These are phyloP conservation scores for Morphnarchus princeps DNA, from an alignment of 2,113 vertebrate species.

Conservation along the genomic window DNA sequence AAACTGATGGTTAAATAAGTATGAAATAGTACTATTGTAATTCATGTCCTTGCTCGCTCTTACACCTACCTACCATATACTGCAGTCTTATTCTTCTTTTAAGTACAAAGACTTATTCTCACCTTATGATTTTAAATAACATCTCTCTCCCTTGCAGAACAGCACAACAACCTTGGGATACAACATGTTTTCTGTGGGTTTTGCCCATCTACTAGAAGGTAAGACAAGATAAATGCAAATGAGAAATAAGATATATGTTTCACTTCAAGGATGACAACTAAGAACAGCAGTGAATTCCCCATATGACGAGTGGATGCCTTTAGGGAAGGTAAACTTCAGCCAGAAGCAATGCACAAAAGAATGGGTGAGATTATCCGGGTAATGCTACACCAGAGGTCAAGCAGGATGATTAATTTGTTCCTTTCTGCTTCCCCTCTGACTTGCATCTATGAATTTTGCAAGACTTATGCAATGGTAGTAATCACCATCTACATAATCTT, in stretches of 20 bases:
- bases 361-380: neutral
- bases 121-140: neutral
- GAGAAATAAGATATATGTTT: neutral
- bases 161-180: neutral
- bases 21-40: neutral
- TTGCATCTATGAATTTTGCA: neutral
- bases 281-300: neutral
- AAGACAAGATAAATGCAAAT: neutral
- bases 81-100: neutral
- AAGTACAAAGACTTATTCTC: neutral
- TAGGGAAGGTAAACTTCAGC: neutral
- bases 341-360: neutral
- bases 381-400: neutral
- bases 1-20: neutral
- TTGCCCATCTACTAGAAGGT: neutral
- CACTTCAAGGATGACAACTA: neutral
- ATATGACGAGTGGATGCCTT: neutral
- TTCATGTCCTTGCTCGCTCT: neutral
- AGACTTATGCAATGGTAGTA: neutral
- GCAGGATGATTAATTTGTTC: neutral
- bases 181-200: neutral
- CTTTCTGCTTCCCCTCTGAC: neutral
- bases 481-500: neutral
- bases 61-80: accelerated
- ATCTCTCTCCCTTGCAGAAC: neutral